phyloP scores from a whole-genome alignment of 2,797 vertebrate species.

The Clarias pachynema region DNA sequence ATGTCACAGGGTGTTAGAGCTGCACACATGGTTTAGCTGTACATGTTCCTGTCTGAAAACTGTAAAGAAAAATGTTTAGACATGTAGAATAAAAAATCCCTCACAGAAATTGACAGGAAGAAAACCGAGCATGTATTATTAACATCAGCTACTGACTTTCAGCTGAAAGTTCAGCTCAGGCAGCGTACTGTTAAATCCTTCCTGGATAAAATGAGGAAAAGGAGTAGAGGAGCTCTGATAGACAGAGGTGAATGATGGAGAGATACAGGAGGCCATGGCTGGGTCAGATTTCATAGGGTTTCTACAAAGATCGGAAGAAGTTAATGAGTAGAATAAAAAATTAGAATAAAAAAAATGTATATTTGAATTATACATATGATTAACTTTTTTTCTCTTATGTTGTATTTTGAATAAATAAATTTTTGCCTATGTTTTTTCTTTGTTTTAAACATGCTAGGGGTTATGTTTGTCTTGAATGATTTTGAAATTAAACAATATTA shows the following conservation, averaged over 20 bases:
- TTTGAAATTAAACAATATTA: background rate
- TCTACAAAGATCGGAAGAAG: background rate
- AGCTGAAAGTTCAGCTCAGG: background rate
- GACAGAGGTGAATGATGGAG: background rate
- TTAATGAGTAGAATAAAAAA: background rate
- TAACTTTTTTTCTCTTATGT: background rate
- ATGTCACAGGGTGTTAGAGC: slow-evolving; percentile 14
- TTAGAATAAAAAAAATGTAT: background rate
- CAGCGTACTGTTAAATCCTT: slow-evolving; percentile 7
- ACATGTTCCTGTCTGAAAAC: slow-evolving; percentile 35
- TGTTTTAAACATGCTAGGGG: background rate
- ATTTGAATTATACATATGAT: background rate
- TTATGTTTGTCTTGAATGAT: background rate
- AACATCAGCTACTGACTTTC: slow-evolving; percentile 30
- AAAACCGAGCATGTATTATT: slow-evolving; percentile 2
- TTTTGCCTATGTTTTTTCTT: background rate
- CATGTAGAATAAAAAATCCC: slow-evolving; percentile 7
- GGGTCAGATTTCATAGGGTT: background rate
- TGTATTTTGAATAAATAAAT: background rate
- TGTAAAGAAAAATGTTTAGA: slow-evolving; percentile 17
- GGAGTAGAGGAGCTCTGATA: background rate
- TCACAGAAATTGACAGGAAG: slow-evolving; percentile 17
- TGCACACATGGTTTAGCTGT: background rate
- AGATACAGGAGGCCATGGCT: slow-evolving; percentile 1
- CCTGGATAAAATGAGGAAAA: background rate